These are phyloP conservation scores for Cygnus atratus DNA, from an alignment of 2,113 vertebrate genomes.

Conservation along the genomic window DNA sequence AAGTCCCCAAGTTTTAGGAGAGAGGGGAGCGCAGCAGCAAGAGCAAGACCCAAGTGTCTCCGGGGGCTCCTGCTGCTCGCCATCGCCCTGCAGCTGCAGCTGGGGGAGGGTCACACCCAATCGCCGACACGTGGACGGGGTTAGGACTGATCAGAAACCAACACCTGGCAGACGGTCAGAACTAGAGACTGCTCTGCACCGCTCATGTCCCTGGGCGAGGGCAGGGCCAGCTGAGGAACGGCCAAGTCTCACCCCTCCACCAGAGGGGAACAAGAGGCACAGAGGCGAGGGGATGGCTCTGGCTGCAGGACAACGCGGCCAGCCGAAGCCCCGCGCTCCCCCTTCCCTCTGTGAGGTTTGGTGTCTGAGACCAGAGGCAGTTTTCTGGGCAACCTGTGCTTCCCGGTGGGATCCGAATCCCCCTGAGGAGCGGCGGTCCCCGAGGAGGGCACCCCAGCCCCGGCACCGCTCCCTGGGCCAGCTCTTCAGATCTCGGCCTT, in stretches of 20 bases:
- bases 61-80: not conserved
- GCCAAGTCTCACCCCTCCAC: accelerated
- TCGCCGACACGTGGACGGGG: accelerated
- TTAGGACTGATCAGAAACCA: not conserved
- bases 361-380: accelerated
- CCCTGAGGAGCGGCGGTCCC: not conserved
- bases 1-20: not conserved
- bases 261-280: accelerated
- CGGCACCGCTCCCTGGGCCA: accelerated
- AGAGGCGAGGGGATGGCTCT: not conserved
- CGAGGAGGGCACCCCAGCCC: not conserved
- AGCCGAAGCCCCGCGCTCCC: accelerated
- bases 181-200: accelerated
- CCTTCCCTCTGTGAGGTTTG: not conserved
- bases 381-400: not conserved
- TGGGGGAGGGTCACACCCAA: accelerated
- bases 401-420: accelerated
- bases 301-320: accelerated
- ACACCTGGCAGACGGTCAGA: not conserved
- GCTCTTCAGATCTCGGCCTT: not conserved
- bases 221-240: not conserved
- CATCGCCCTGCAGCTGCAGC: not conserved
- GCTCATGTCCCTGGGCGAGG: accelerated
- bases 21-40: not conserved
- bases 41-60: not conserved